Percentiles rank a stretch among this genome's conserved stretches.
Evolutionary conservation across 2,888 invertebrate genomes (phyloP).

Genomic region (Cataglyphis albicans): DNA sequence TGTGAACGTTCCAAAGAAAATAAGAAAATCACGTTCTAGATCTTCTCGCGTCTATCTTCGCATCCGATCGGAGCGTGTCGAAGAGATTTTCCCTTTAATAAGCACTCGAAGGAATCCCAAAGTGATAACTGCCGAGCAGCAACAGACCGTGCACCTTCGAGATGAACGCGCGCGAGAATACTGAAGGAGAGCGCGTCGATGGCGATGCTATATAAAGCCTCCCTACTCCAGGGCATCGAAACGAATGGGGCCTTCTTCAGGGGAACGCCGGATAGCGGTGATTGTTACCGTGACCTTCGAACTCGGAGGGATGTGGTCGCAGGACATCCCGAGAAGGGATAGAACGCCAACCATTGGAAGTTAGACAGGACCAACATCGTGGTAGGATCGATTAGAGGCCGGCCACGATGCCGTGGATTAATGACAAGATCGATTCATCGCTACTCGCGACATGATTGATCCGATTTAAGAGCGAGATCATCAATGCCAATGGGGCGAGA

Average conservation of each 20-base stretch:
- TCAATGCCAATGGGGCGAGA: conserved; percentile 18
- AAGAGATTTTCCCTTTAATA: background rate
- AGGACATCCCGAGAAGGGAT: conserved; percentile 65
- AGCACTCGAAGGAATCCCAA: background rate
- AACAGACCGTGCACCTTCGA: background rate
- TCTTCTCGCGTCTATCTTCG: background rate
- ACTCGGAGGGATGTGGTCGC: conserved; percentile 76
- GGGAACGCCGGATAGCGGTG: conserved; percentile 51
- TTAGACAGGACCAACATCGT: conserved; percentile 39
- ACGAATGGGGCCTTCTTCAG: conserved; percentile 36
- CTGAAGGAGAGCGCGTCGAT: conserved; percentile 55
- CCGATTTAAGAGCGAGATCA: background rate
- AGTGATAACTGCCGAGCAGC: background rate
- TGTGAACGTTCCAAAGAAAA: background rate
- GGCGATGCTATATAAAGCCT: conserved; percentile 57
- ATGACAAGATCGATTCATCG: conserved; percentile 39
- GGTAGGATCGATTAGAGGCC: conserved; percentile 70
- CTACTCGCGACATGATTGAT: conserved; percentile 46
- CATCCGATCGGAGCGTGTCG: conserved; percentile 19
- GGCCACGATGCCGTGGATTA: conserved; percentile 42
- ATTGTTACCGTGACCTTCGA: conserved; percentile 80
- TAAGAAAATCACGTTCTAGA: background rate
- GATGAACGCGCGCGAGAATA: conserved; percentile 59
- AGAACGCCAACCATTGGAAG: conserved; percentile 69
- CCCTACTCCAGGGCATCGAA: conserved; percentile 44